phyloP scores from a whole-genome alignment of 2,113 vertebrate species.

The Leucosticte australis region DNA sequence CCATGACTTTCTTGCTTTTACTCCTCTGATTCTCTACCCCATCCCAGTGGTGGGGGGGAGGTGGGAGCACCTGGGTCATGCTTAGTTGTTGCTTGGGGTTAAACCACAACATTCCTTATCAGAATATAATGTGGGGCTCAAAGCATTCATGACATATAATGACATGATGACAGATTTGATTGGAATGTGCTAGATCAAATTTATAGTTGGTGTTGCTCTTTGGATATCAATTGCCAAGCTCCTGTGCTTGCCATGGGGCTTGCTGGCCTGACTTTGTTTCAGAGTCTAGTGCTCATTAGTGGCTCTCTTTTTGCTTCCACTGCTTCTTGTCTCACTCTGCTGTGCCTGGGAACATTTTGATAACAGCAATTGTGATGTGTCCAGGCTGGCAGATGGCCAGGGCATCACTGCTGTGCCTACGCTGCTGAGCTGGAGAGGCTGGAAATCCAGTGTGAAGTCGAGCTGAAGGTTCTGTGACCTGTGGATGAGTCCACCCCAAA shows the following conservation, averaged over 20 bases:
- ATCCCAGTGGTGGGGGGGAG: accelerated
- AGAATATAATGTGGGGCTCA: neutral
- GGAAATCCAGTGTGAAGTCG: accelerated
- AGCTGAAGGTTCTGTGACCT: neutral
- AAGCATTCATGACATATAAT: neutral
- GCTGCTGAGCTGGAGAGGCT: neutral
- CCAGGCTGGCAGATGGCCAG: neutral
- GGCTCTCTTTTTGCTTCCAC: neutral
- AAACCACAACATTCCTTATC: neutral
- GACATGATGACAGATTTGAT: neutral
- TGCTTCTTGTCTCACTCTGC: neutral
- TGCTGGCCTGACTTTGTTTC: neutral
- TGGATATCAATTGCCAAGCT: neutral
- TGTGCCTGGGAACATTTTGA: neutral
- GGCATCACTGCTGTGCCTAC: neutral
- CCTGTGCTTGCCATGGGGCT: neutral
- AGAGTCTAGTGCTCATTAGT: neutral
- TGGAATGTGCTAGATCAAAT: neutral
- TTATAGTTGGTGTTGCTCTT: neutral
- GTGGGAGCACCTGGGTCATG: accelerated
- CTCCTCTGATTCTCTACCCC: neutral
- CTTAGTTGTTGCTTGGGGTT: neutral
- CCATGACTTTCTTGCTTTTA: neutral
- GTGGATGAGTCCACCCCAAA: neutral
- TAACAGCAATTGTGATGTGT: neutral